phyloP scores from a whole-genome alignment of 2,888 invertebrate species.

The Drosophila gaucha region DNA sequence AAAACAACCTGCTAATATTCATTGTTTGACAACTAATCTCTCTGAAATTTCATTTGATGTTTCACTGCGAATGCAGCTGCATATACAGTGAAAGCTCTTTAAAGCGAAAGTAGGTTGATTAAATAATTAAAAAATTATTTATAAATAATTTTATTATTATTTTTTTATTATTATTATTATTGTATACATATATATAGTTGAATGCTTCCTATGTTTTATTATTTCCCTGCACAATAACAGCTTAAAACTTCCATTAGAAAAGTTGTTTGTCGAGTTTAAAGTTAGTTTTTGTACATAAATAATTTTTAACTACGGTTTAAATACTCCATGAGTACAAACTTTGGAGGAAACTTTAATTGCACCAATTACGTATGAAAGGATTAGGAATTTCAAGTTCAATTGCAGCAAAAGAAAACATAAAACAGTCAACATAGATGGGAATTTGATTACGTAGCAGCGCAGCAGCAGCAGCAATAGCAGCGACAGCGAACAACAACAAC shows the following conservation, averaged over 20 bases:
- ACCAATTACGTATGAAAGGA: conserved; percentile 7
- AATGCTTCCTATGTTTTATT: too few relatives aligned
- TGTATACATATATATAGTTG: not conserved
- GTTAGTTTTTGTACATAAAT: not conserved
- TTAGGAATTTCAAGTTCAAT: conserved; percentile 37
- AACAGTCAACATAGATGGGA: conserved; percentile 46
- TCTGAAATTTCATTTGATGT: not conserved
- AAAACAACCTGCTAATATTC: conserved; percentile 19
- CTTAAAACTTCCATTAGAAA: too few relatives aligned
- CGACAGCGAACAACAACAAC: conserved; percentile 15
- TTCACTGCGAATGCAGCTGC: conserved; percentile 5
- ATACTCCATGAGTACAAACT: not conserved
- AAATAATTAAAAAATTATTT: too few relatives aligned
- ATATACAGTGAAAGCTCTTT: not conserved
- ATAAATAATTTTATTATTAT: not conserved
- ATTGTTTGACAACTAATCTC: conserved; percentile 26
- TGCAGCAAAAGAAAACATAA: conserved; percentile 37
- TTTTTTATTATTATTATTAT: too few relatives aligned
- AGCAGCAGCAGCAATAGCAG: conserved; percentile 6
- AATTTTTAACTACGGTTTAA: not conserved
- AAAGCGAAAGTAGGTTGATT: not conserved
- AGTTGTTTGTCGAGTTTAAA: not conserved
- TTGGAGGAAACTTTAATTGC: not conserved
- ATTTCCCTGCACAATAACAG: too few relatives aligned
- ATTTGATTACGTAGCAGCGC: conserved; percentile 76